A percentile compares a stretch with the other conserved stretches of the same genome.
Evolutionary conservation across 2,888 invertebrate genomes (phyloP).

Genomic region (Cyaniris semiargus): DNA sequence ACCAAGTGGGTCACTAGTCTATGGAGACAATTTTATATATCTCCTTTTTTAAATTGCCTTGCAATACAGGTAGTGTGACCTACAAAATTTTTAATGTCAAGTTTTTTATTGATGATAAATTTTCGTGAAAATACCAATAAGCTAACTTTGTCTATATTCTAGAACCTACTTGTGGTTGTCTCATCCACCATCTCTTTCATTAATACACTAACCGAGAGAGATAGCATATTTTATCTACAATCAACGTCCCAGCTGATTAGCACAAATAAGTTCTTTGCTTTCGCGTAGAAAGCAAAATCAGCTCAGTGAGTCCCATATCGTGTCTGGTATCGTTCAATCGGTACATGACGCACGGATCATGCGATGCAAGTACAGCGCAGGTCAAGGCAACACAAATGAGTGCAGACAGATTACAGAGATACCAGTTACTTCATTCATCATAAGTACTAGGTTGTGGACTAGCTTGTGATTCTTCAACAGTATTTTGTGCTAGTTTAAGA

Average conservation of each 20-base stretch:
- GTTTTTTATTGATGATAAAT: too few species aligned
- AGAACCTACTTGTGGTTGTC: too few species aligned
- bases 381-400: slow-evolving; percentile 50
- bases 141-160: too few species aligned
- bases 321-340: slow-evolving; percentile 7
- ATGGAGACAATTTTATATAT: neutral
- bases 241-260: neutral
- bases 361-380: slow-evolving; percentile 48
- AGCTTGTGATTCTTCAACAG: neutral
- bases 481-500: too few species aligned
- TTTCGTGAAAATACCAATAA: too few species aligned
- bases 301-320: neutral
- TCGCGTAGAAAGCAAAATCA: neutral
- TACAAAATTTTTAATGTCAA: too few species aligned
- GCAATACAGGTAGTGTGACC: too few species aligned
- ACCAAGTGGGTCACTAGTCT: neutral
- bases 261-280: neutral
- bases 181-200: neutral
- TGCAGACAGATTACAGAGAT: slow-evolving; percentile 15
- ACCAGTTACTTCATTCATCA: slow-evolving; percentile 14
- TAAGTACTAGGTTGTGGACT: neutral
- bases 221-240: neutral
- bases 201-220: neutral
- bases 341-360: slow-evolving; percentile 29
- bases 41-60: neutral